Percentiles rank a stretch among this genome's conserved stretches.
phyloP scores from a whole-genome alignment of 2,113 vertebrate genomes.

The Albula goreensis region DNA sequence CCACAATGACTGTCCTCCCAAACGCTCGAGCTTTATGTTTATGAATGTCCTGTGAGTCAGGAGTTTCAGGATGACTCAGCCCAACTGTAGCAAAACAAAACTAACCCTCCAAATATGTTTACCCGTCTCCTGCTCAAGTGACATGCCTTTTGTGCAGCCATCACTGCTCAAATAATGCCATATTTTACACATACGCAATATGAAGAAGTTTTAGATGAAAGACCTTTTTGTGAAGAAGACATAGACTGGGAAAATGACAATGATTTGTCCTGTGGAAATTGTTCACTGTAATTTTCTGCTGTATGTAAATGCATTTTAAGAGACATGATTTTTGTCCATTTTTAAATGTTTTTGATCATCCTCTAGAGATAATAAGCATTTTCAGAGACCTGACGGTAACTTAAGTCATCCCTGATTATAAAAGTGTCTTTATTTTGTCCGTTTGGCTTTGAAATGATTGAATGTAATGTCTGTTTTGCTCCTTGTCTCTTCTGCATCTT shows the following conservation, averaged over 20 bases:
- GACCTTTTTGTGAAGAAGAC: neutral
- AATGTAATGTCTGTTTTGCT: conserved; percentile 17
- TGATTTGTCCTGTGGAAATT: no score
- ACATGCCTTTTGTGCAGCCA: neutral
- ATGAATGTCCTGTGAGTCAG: conserved; percentile 38
- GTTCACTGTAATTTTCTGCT: neutral
- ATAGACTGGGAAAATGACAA: neutral
- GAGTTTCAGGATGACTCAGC: conserved; percentile 45
- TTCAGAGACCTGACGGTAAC: neutral
- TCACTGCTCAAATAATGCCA: neutral
- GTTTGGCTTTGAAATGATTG: neutral
- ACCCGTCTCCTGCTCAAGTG: conserved; percentile 5
- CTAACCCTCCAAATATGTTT: conserved; percentile 13
- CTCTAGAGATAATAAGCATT: neutral
- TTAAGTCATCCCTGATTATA: neutral
- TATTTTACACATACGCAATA: neutral
- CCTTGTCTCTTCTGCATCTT: conserved; percentile 43
- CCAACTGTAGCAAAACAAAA: conserved; percentile 37
- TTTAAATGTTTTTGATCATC: neutral
- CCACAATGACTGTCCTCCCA: conserved; percentile 20
- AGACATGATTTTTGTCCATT: conserved; percentile 1
- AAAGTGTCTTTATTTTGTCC: conserved; percentile 4
- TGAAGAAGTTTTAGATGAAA: neutral
- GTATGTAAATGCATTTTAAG: neutral
- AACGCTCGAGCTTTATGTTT: neutral